Base-by-base conservation (phyloP, 1,140 invertebrate genomes). In the Procambarus virginalis region DNA sequence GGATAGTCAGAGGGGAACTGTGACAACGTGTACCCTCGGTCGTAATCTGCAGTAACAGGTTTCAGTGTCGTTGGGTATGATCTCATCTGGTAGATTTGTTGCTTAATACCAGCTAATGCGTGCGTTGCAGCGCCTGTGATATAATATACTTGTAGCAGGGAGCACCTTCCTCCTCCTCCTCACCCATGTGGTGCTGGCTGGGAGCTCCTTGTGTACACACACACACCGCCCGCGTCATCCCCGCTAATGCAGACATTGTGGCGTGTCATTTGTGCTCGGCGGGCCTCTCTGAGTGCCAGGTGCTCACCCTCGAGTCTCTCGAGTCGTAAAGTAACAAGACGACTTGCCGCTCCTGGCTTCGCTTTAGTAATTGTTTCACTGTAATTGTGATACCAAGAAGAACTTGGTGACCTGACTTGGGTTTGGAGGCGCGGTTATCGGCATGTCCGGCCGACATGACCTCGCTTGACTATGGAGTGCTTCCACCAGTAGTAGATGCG, bases 91-190 rank as follows among this genome's bases (percentile, higher is more conserved):
- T 34, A 34, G n/a, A 73, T 34, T 73, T 22, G 68, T 22, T 73
- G 68, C n/a, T 73, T 68, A 68, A 68, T 68, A 68, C 64, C 20
- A n/a, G 64, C 64, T 73, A 73, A 73, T 73, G 68, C 68, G 5
- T 34, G 5, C 6, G 68, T 34, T 73, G 68, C 68, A 34, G 68
- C 68, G 0, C 68, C 68, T 73, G 64, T 68, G 68, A 73, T 34
- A 73, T 34, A 20, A 73, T 34, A 8, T 34, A 45, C 68, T 34
- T 73, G 68, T 73, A 6, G 68, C 68, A 73, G 5, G n/a, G 68
- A 4, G 17, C 60, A 64, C 60, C 60, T 17, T 4, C 12, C 17
- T 4, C 1, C n/a, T n/a, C n/a, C 60, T 34, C 34, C 34, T 34
- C 34, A 34, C 0, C 34, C 34, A 34, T 34, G 0, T 34, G 34